phyloP scores from a whole-genome alignment of 1,140 invertebrate genomes.

The Euura saliciscinereae region DNA sequence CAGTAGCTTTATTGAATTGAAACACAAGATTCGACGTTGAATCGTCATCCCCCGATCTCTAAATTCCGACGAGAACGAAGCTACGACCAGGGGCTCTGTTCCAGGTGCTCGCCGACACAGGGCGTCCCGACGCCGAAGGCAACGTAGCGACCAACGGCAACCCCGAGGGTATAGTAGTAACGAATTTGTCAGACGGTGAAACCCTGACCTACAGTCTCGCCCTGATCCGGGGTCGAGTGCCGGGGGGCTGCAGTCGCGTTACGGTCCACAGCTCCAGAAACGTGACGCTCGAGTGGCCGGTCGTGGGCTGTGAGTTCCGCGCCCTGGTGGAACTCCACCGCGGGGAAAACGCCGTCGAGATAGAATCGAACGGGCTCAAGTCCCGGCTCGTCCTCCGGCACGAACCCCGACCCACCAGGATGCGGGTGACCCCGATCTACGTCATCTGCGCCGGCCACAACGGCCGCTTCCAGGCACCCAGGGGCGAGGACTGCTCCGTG shows the following conservation, averaged over 20 bases:
- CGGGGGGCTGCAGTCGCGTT: constrained; percentile 41
- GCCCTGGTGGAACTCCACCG: constrained; percentile 46
- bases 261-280: constrained; percentile 46
- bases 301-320: constrained; percentile 52
- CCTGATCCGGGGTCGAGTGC: constrained; percentile 46
- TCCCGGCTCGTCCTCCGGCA: constrained; percentile 43
- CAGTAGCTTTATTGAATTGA: too few relatives aligned
- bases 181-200: constrained; percentile 51
- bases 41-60: too few relatives aligned
- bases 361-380: constrained; percentile 46
- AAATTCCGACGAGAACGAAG: too few relatives aligned
- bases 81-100: background rate
- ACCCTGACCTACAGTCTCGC: constrained; percentile 52
- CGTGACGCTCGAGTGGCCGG: constrained; percentile 48
- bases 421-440: constrained; percentile 71
- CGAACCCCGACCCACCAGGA: constrained; percentile 49
- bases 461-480: constrained; percentile 75
- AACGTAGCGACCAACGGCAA: constrained; percentile 34
- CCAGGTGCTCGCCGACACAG: constrained; percentile 47
- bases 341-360: constrained; percentile 49
- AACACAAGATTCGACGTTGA: too few relatives aligned
- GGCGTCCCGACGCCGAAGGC: constrained; percentile 37
- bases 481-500: constrained; percentile 70
- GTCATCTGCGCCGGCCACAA: constrained; percentile 78
- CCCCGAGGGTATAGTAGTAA: constrained; percentile 43